A percentile compares a stretch with the other conserved stretches of the same genome.
Conservation (phyloP, 1,140 invertebrate species). For the Musca domestica region DNA sequence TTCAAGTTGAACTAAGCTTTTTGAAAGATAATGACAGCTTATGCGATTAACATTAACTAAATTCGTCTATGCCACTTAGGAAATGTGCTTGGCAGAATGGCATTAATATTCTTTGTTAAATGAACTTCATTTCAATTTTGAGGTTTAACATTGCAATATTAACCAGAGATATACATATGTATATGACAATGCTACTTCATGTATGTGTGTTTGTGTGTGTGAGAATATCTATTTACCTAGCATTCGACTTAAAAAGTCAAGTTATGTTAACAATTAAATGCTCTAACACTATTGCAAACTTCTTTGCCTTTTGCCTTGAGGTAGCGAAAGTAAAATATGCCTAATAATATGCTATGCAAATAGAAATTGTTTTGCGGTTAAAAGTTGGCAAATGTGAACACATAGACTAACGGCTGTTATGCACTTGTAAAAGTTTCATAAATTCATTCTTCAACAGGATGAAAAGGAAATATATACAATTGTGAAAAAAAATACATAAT, state of each 20-base stretch:
- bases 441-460: background rate
- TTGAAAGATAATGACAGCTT: background rate
- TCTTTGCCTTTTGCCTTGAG: background rate
- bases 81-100: too few relatives aligned
- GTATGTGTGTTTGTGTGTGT: background rate
- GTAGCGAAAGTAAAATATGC: background rate
- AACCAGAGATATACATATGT: background rate
- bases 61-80: background rate
- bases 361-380: background rate
- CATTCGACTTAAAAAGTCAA: background rate
- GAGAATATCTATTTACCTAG: background rate
- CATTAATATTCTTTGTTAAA: too few relatives aligned
- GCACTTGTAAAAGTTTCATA: slow-evolving; percentile 10
- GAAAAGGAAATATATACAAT: background rate
- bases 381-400: background rate
- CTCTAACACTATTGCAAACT: slow-evolving; percentile 5
- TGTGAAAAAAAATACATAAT: background rate
- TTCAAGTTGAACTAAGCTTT: too few relatives aligned
- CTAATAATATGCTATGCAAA: slow-evolving; percentile 16
- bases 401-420: background rate
- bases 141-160: slow-evolving; percentile 4
- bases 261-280: slow-evolving; percentile 15
- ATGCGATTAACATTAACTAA: slow-evolving; percentile 3
- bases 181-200: too few relatives aligned
- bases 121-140: too few relatives aligned